Conservation (phyloP, 1,140 invertebrate genomes). For the Drosophila subobscura region DNA sequence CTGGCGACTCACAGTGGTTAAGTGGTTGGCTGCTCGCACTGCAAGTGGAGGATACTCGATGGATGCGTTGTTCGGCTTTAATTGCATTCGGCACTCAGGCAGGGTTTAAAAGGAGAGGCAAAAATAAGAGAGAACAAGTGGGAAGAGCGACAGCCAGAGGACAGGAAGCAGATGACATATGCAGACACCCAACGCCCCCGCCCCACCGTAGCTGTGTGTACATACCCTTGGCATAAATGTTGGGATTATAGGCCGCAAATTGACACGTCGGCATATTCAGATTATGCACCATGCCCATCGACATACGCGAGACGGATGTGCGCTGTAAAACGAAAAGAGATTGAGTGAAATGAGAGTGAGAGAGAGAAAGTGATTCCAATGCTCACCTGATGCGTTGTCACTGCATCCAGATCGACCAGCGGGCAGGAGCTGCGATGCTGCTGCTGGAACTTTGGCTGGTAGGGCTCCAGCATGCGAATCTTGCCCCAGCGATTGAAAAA, state of each 20-base stretch:
- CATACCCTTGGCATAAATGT: constrained; percentile 80
- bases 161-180: not conserved
- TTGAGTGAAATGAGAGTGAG: constrained; percentile 1
- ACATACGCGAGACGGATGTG: constrained; percentile 80
- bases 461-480: constrained; percentile 95
- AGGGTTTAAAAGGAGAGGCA: not conserved
- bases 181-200: not conserved
- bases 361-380: not conserved
- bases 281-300: constrained; percentile 81
- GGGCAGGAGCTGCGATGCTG: constrained; percentile 89
- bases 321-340: constrained; percentile 48
- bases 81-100: constrained; percentile 57
- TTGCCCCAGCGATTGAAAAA: constrained; percentile 97
- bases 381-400: constrained; percentile 73
- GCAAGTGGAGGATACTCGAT: constrained; percentile 29
- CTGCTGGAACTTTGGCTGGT: constrained; percentile 94
- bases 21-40: constrained; percentile 14
- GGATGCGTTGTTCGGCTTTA: constrained; percentile 62
- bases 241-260: constrained; percentile 81
- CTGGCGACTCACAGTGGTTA: constrained; percentile 38
- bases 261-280: constrained; percentile 83
- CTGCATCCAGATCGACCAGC: constrained; percentile 85
- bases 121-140: not conserved
- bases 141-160: not conserved
- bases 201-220: constrained; percentile 5